These are phyloP conservation scores for Saguinus imperator DNA, from an alignment of 2,113 vertebrate species.

Conservation along the genomic window DNA sequence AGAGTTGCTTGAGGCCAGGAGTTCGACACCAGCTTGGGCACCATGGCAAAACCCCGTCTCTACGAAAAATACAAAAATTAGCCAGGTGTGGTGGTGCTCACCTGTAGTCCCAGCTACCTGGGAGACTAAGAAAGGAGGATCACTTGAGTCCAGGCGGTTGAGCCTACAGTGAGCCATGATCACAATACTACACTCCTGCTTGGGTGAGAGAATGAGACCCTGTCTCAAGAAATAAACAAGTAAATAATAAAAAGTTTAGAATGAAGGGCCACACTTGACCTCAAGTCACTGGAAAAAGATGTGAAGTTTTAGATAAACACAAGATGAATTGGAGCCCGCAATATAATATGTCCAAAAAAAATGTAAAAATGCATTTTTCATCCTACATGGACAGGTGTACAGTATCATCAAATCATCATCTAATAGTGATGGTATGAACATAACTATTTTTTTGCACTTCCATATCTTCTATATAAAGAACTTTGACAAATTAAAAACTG, in stretches of 20 bases:
- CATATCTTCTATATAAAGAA: neutral
- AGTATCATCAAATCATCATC: neutral
- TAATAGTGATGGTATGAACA: neutral
- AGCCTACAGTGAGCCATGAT: too few relatives aligned
- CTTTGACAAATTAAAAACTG: neutral
- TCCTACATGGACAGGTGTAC: neutral
- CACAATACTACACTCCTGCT: too few relatives aligned
- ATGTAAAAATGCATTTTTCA: neutral
- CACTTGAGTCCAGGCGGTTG: too few relatives aligned
- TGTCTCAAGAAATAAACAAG: too few relatives aligned
- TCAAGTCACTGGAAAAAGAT: neutral
- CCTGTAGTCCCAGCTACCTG: too few relatives aligned
- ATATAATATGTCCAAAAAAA: neutral
- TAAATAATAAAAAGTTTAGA: neutral
- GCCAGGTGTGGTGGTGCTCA: too few relatives aligned
- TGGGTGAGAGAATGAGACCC: too few relatives aligned
- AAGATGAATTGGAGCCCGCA: neutral
- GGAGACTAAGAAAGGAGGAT: too few relatives aligned
- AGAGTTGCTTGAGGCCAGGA: too few relatives aligned
- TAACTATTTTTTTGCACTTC: neutral
- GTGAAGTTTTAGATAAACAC: neutral
- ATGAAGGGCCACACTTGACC: neutral
- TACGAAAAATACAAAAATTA: too few relatives aligned
- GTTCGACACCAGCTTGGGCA: too few relatives aligned
- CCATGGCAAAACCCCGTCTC: too few relatives aligned